Evolutionary conservation across 2,888 invertebrate species (phyloP), one percentile per base, ranked within the genome.

Genomic region (Meteorus cinctellus): DNA sequence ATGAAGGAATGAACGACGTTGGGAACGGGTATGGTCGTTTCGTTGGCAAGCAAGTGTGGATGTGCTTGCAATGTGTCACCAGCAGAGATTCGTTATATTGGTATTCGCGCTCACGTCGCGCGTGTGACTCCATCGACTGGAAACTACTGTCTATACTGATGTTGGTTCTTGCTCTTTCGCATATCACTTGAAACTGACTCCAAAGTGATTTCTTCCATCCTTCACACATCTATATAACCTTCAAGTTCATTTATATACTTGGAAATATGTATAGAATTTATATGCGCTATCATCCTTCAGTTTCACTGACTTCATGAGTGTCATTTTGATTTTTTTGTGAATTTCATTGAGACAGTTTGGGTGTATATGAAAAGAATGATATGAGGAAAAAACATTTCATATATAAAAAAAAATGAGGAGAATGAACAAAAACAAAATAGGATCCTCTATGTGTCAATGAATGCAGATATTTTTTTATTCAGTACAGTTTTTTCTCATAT

Each of bases 51-150:
- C 71, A 84, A 86, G 83, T 84, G 83, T 80, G 83, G 31, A 34
- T 10, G 84, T 84, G 83, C 84, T 81, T 82, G 84, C 88, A 87
- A 87, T 88, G 87, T 87, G 88, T 88, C 88, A 87, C 81, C 81
- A 83, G 81, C 88, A 88, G 88, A 84, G 82, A 83, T 84, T 82
- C 83, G 83, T 79, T 73, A 73, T 72, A 79, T 81, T 82, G 82
- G 83, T 81, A 82, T 83, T 82, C 79, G 76, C 77, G 81, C 83
- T 82, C 82, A 80, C 82, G 81, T 81, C 80, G 31, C 83, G 80
- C 19, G 55, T 55, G 82, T 82, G 82, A 83, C 82, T 83, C 84
- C 81, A 84, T 86, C 85, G 83, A 77, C 77, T 81, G 80, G 77
- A 80, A 80, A 80, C 76, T 75, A 81, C 79, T 76, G 77, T 74